These are phyloP conservation scores for Drosophila sordidula DNA, from an alignment of 2,888 invertebrate species.

Conservation along the genomic window DNA sequence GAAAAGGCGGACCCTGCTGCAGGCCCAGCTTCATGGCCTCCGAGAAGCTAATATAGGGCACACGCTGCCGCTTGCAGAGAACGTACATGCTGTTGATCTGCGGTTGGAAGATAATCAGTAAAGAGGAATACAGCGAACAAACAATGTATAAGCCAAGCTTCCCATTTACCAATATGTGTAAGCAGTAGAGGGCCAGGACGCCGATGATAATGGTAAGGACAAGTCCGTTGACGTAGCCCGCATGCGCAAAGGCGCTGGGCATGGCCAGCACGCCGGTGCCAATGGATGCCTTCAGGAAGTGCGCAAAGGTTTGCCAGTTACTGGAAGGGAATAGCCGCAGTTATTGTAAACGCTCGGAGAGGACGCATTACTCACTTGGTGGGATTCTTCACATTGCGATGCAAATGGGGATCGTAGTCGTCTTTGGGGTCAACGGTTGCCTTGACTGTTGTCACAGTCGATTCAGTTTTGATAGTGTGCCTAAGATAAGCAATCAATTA, in stretches of 20 bases:
- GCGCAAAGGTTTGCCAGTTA: conserved; percentile 95
- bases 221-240: conserved; percentile 95
- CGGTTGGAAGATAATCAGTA: not conserved
- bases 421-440: conserved; percentile 66
- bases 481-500: conserved; percentile 33
- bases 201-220: conserved; percentile 94
- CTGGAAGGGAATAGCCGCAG: conserved; percentile 86
- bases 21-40: conserved; percentile 93
- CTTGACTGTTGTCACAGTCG: conserved; percentile 34
- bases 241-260: conserved; percentile 93
- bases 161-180: conserved; percentile 92
- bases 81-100: conserved; percentile 82
- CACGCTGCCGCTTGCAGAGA: conserved; percentile 88
- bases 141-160: too few relatives aligned
- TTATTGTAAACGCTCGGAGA: not conserved
- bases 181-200: conserved; percentile 96
- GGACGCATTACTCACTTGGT: conserved; percentile 87
- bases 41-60: conserved; percentile 93
- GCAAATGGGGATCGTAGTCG: conserved; percentile 92
- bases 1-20: conserved; percentile 89
- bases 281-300: conserved; percentile 96
- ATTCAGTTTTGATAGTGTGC: conserved; percentile 44
- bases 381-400: conserved; percentile 91
- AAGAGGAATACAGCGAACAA: not conserved
- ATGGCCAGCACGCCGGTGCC: conserved; percentile 98